Base-by-base conservation (phyloP, 2,888 invertebrate species). In the Selenia dentaria region DNA sequence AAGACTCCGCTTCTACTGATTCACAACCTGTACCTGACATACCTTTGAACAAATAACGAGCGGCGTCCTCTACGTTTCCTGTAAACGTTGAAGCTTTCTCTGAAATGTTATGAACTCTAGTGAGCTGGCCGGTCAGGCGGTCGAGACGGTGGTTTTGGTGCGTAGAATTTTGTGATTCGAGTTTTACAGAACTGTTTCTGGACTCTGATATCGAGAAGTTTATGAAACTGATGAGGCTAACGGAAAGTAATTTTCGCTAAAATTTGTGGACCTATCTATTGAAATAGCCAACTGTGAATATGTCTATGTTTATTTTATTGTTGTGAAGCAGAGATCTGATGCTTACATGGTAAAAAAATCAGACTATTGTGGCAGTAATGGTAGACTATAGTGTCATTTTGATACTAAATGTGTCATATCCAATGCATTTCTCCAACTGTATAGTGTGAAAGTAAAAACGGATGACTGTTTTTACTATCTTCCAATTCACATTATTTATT, bases 41-140 rank as follows among this genome's bases (percentile, higher is more conserved):
- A 70, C 79, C 84, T 75, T 73, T 79, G 68, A 74, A 65, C 64
- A 84, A 85, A 76, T 79, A 77, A 81, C 76, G 80, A 80, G 79
- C 78, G 78, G 73, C 65, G 36, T 33, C 18, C 29, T 28, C 25
- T 43, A 39, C 24, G 22, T 51, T 51, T 32, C 34, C 20, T 36
- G 50, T 44, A 51, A 42, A 40, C 45, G 41, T 36, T 31, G 43
- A 36, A 39, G 29, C 33, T 44, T 36, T 41, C 37, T 45, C 13
- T 16, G 28, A 40, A 22, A 29, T 8, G 9, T 31, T 32, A 16
- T 53, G 54, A 45, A 57, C 52, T 54, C 41, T 16, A 39, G 25
- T 39, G 45, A 46, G 22, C 35, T 9, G 10, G 10, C 25, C 10
- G 2, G 4, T 10, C 8, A 6, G 25, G 6, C 12, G n/a, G n/a